Conservation (phyloP, 1,140 invertebrate genomes). For the Saccostrea echinata region DNA sequence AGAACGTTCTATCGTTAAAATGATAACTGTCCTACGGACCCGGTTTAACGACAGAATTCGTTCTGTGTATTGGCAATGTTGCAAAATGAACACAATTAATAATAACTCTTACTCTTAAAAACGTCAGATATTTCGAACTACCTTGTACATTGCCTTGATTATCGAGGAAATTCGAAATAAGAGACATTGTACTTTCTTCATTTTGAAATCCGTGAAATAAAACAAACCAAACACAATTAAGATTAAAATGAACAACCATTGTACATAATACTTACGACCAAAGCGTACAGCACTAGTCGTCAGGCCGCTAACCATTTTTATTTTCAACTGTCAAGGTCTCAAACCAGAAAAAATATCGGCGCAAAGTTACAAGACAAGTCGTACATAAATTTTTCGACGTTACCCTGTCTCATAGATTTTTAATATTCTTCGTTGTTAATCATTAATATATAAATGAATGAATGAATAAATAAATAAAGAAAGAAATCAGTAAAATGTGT, state of each 20-base stretch:
- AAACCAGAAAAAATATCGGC: not conserved
- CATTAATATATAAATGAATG: too few species aligned
- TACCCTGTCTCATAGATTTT: too few species aligned
- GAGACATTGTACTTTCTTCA: not conserved
- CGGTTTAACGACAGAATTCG: too few species aligned
- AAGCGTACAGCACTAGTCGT: constrained; percentile 8
- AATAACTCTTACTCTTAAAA: too few species aligned
- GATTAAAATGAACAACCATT: not conserved
- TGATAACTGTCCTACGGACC: too few species aligned
- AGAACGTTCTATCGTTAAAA: too few species aligned
- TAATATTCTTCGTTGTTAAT: too few species aligned
- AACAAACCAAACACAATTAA: not conserved
- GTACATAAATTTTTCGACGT: not conserved
- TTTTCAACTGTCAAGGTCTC: constrained; percentile 17
- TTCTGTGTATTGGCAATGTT: too few species aligned
- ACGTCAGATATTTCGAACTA: too few species aligned
- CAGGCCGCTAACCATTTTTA: constrained; percentile 2
- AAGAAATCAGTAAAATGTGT: too few species aligned
- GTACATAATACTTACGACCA: not conserved
- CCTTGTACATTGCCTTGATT: not conserved
- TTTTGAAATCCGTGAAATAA: not conserved
- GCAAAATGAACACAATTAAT: too few species aligned
- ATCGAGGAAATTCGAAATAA: not conserved
- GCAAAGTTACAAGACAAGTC: not conserved
- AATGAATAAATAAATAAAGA: too few species aligned